A percentile compares a stretch with the other conserved stretches of the same genome.
phyloP scores from a whole-genome alignment of 2,797 vertebrate genomes.

The Zonotrichia albicollis region DNA sequence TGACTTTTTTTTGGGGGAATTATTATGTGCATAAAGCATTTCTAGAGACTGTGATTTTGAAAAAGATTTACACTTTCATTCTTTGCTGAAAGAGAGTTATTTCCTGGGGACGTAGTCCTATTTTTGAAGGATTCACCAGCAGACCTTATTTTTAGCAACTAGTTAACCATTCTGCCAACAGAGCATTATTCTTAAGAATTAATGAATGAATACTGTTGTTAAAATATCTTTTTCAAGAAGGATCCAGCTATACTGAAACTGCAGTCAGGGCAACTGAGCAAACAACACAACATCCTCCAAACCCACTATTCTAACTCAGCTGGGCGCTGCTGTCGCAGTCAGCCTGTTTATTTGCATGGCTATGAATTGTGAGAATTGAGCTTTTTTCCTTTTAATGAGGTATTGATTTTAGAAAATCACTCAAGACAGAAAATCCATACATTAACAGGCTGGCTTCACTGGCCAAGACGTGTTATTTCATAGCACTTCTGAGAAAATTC shows the following conservation, averaged over 20 bases:
- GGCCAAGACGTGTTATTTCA: background rate
- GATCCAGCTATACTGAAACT: background rate
- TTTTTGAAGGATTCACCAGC: slow-evolving; percentile 5
- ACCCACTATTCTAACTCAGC: background rate
- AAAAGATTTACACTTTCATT: slow-evolving; percentile 15
- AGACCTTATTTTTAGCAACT: background rate
- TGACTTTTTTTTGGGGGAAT: slow-evolving; percentile 56
- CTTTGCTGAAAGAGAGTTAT: background rate
- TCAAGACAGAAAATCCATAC: slow-evolving; percentile 33
- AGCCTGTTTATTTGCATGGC: background rate
- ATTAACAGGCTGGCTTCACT: slow-evolving; percentile 15
- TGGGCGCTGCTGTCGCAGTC: background rate
- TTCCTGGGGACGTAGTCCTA: background rate
- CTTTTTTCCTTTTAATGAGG: slow-evolving; percentile 22
- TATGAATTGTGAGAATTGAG: slow-evolving; percentile 4
- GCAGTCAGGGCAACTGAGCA: background rate
- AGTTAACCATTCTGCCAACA: slow-evolving; percentile 6
- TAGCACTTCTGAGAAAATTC: slow-evolving; percentile 6
- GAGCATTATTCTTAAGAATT: background rate
- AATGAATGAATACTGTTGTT: background rate
- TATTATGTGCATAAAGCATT: slow-evolving; percentile 9
- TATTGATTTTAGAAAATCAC: slow-evolving; percentile 53
- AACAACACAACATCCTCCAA: background rate
- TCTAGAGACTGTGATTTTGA: slow-evolving; percentile 45
- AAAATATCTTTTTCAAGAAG: background rate